Conservation (phyloP, 2,113 vertebrate species). For the Pseudorhombus dupliciocellatus region DNA sequence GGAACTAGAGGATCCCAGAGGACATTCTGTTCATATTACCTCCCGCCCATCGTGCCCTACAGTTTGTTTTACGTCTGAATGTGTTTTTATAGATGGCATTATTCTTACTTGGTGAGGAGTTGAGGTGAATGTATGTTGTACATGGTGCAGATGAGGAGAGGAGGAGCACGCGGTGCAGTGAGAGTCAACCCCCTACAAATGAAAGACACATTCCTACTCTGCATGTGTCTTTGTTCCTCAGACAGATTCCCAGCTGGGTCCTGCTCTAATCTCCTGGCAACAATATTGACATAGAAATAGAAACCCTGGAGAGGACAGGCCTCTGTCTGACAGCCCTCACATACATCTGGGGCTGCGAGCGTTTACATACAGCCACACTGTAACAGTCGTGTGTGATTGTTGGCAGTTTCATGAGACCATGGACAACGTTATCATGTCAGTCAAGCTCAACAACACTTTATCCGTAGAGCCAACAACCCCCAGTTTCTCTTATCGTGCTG, state of each 20-base stretch:
- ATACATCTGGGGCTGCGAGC: conserved; percentile 57
- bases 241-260: conserved; percentile 76
- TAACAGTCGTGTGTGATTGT: background rate
- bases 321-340: conserved; percentile 52
- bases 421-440: too few relatives aligned
- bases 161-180: conserved; percentile 57
- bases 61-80: too few relatives aligned
- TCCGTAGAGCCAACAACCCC: too few relatives aligned
- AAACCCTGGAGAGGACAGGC: conserved; percentile 66
- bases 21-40: too few relatives aligned
- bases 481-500: too few relatives aligned
- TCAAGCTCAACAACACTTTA: too few relatives aligned
- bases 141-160: conserved; percentile 38
- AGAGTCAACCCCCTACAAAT: conserved; percentile 68
- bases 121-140: conserved; percentile 42
- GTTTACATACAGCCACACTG: background rate
- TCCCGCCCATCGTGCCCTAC: too few relatives aligned
- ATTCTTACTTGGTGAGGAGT: too few relatives aligned
- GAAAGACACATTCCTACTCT: conserved; percentile 80
- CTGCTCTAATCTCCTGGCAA: conserved; percentile 80
- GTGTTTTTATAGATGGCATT: too few relatives aligned
- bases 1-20: too few relatives aligned
- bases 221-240: conserved; percentile 75
- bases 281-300: conserved; percentile 79
- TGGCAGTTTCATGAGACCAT: background rate